Conservation (phyloP, 2,888 invertebrate genomes). For the Troglohyphantes excavatus region DNA sequence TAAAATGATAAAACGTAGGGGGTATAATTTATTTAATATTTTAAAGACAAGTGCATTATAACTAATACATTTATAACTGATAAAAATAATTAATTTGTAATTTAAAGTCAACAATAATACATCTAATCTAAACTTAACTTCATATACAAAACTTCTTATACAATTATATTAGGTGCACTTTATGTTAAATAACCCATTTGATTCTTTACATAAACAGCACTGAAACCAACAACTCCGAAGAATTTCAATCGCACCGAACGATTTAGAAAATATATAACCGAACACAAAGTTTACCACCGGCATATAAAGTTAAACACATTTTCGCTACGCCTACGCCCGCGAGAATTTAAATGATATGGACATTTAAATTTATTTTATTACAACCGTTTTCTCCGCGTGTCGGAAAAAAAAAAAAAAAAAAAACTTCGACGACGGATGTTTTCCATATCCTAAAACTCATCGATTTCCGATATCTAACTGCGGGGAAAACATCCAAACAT, state of each 20-base stretch:
- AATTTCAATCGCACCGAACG: not conserved
- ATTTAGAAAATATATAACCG: not conserved
- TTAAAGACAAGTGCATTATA: no score
- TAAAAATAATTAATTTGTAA: no score
- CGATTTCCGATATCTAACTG: conserved; percentile 41
- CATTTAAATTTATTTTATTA: conserved; percentile 31
- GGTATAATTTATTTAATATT: no score
- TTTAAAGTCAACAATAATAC: no score
- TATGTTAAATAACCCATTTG: no score
- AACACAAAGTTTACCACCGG: not conserved
- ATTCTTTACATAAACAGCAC: not conserved
- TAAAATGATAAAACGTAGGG: no score
- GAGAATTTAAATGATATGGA: conserved; percentile 25
- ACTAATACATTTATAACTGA: no score
- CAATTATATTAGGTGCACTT: no score
- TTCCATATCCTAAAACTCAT: conserved; percentile 24
- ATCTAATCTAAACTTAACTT: no score
- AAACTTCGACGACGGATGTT: conserved; percentile 4
- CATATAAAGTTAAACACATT: not conserved
- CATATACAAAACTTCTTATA: no score
- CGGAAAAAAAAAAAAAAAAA: conserved; percentile 4
- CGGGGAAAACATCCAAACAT: conserved; percentile 14
- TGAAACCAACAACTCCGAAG: not conserved
- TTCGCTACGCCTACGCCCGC: not conserved
- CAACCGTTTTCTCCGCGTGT: conserved; percentile 7